Evolutionary conservation across 2,113 vertebrate genomes (phyloP).

Genomic region (Vanacampus margaritifer): DNA sequence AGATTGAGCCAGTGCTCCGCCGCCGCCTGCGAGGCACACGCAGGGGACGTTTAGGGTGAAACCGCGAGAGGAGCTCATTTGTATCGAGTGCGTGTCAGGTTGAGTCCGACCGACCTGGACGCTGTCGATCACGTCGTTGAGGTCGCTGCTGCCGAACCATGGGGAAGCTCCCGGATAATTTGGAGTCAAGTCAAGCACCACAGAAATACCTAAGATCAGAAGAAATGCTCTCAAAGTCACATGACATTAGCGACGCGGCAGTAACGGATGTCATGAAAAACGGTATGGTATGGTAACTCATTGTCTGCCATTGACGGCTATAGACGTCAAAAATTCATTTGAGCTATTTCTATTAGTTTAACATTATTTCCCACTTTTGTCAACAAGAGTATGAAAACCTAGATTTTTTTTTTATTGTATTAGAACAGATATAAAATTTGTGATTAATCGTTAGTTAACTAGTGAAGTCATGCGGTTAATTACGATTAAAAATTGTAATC

Average conservation of each 20-base stretch:
- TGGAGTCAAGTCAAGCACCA: conserved; percentile 84
- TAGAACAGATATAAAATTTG: no score
- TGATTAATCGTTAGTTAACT: no score
- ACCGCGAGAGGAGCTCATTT: not conserved
- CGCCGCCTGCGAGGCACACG: conserved; percentile 48
- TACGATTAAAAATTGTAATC: no score
- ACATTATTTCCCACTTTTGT: no score
- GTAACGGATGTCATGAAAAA: no score
- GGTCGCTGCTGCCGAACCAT: conserved; percentile 62
- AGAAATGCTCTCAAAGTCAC: not conserved
- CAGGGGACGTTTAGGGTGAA: not conserved
- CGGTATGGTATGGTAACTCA: no score
- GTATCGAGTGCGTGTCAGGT: not conserved
- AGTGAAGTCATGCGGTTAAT: no score
- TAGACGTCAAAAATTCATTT: no score
- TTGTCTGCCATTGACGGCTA: no score
- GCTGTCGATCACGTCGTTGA: conserved; percentile 15
- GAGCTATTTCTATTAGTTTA: no score
- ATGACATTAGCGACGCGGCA: not conserved
- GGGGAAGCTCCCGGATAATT: conserved; percentile 61
- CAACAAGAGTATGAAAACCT: no score
- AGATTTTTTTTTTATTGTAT: no score
- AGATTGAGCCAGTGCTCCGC: conserved; percentile 54
- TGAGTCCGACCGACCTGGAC: conserved; percentile 45
- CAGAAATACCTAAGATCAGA: conserved; percentile 71